phyloP scores from a whole-genome alignment of 2,797 vertebrate genomes.

The Euthynnus affinis region DNA sequence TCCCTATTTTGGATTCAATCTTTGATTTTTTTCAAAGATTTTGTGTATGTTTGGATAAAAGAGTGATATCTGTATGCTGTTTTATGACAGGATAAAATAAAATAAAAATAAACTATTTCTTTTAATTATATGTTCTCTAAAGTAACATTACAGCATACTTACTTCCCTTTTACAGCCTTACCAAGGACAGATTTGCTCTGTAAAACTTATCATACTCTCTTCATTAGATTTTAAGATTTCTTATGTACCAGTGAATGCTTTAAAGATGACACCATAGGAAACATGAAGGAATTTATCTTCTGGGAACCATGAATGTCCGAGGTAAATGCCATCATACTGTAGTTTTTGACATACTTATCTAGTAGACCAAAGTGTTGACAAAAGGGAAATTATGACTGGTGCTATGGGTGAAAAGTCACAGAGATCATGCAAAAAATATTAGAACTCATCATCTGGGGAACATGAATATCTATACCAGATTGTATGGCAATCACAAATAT shows the following conservation, averaged over 20 bases:
- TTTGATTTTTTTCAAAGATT: neutral
- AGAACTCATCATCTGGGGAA: no score
- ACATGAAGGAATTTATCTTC: no score
- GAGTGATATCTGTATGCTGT: neutral
- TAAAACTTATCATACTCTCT: no score
- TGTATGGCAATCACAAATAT: neutral
- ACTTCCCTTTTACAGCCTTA: neutral
- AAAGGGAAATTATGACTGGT: neutral
- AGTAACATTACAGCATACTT: neutral
- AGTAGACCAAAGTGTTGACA: neutral
- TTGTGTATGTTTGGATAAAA: neutral
- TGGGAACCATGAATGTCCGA: no score
- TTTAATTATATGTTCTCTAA: neutral
- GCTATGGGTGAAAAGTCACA: neutral
- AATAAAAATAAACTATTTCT: neutral
- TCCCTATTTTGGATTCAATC: neutral
- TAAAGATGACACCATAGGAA: no score
- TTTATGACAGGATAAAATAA: neutral
- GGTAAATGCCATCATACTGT: no score
- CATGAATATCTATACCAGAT: neutral
- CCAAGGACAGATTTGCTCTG: no score
- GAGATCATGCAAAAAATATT: neutral
- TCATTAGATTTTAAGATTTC: no score
- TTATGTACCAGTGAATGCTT: no score
- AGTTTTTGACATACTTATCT: neutral